Percentiles rank a stretch among this genome's conserved stretches.
These are phyloP conservation scores for Spodoptera exigua DNA, from an alignment of 2,888 invertebrate species.

Conservation along the genomic window DNA sequence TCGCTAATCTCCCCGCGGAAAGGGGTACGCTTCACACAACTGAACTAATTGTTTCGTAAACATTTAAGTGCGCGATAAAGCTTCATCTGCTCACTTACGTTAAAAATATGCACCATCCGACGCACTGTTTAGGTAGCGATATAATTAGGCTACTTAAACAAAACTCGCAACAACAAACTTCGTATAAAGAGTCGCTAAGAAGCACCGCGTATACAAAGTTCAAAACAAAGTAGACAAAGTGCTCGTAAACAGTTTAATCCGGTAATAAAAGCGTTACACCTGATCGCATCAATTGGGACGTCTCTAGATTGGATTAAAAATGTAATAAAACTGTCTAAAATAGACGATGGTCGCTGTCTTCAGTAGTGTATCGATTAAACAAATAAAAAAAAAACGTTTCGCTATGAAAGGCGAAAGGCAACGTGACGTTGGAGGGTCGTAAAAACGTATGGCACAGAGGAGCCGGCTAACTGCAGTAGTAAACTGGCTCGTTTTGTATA, in stretches of 20 bases:
- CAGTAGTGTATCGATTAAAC: constrained; percentile 88
- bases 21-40: constrained; percentile 74
- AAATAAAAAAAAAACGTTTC: constrained; percentile 87
- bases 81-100: constrained; percentile 61
- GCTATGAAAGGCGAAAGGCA: constrained; percentile 87
- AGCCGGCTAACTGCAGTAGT: constrained; percentile 87
- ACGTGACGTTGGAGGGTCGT: constrained; percentile 85
- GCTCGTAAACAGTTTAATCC: constrained; percentile 85
- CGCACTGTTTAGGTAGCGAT: constrained; percentile 66
- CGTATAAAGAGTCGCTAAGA: constrained; percentile 73
- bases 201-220: constrained; percentile 74
- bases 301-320: constrained; percentile 80
- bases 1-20: constrained; percentile 79
- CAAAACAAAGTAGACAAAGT: constrained; percentile 84
- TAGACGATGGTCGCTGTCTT: constrained; percentile 82
- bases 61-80: constrained; percentile 74
- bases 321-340: constrained; percentile 81
- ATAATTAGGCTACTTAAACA: constrained; percentile 72
- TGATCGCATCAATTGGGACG: constrained; percentile 81
- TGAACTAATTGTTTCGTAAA: constrained; percentile 79
- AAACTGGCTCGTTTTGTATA: constrained; percentile 87
- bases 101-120: constrained; percentile 56
- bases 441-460: constrained; percentile 88
- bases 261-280: constrained; percentile 86
- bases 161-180: constrained; percentile 69